Conservation (phyloP, 1,140 invertebrate genomes). For the Pogonomyrmex barbatus region DNA sequence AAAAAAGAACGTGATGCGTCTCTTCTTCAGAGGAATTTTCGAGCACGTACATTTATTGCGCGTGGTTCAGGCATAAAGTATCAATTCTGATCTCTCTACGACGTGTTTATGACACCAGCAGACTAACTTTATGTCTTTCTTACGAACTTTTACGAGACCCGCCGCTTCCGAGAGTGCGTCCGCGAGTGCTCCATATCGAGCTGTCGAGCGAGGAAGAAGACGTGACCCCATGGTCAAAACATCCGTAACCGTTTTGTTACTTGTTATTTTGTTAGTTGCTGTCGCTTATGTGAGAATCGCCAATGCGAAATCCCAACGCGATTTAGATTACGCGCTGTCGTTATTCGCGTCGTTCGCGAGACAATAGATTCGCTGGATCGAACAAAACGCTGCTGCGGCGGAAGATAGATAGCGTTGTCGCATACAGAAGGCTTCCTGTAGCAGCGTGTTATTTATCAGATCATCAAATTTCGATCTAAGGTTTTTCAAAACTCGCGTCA, state of each 20-base stretch:
- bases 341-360: slow-evolving; percentile 63
- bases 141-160: slow-evolving; percentile 69
- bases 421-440: slow-evolving; percentile 55
- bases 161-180: slow-evolving; percentile 32
- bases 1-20: background rate
- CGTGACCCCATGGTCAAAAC: background rate
- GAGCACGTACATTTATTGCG: slow-evolving; percentile 65
- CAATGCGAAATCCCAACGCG: slow-evolving; percentile 60
- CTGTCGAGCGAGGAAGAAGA: slow-evolving; percentile 7
- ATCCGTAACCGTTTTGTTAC: background rate
- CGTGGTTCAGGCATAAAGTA: slow-evolving; percentile 69
- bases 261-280: background rate
- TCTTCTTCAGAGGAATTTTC: slow-evolving; percentile 56
- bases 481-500: background rate
- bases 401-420: slow-evolving; percentile 75
- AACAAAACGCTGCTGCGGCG: slow-evolving; percentile 72
- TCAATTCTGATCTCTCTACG: slow-evolving; percentile 73
- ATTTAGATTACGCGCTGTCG: slow-evolving; percentile 71
- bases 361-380: slow-evolving; percentile 76
- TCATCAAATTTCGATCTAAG: slow-evolving; percentile 53
- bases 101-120: slow-evolving; percentile 67
- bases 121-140: slow-evolving; percentile 73
- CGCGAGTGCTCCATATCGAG: slow-evolving; percentile 15
- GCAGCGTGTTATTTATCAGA: slow-evolving; percentile 57
- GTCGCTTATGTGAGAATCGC: slow-evolving; percentile 17